Evolutionary conservation across 2,113 vertebrate genomes (phyloP).

Genomic region (Muntiacus reevesi): DNA sequence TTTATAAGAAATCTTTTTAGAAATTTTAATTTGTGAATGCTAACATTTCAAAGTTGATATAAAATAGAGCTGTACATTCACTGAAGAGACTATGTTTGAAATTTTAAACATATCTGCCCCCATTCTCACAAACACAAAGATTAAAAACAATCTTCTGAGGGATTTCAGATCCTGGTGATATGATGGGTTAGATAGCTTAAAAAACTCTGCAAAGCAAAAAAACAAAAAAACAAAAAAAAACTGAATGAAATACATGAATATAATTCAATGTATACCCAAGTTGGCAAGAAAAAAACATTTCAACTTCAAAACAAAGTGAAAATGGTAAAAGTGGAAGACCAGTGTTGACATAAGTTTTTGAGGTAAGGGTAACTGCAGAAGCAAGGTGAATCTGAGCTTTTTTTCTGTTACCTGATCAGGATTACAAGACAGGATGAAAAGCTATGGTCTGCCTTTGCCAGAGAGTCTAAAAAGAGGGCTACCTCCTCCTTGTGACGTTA

Average conservation of each 20-base stretch:
- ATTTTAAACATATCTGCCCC: background rate
- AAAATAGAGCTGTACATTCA: background rate
- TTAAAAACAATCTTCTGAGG: background rate
- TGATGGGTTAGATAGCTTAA: background rate
- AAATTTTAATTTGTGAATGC: slow-evolving; percentile 13
- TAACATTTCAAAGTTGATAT: slow-evolving; percentile 31
- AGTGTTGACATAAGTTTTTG: background rate
- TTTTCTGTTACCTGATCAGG: background rate
- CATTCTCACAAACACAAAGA: background rate
- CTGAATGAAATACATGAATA: background rate
- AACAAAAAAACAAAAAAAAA: background rate
- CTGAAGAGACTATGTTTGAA: background rate
- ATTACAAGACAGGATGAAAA: background rate
- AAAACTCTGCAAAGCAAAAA: background rate
- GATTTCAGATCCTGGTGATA: background rate
- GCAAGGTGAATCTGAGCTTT: background rate
- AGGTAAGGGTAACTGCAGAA: background rate
- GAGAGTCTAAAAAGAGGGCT: background rate
- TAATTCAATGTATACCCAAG: background rate
- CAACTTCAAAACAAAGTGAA: background rate
- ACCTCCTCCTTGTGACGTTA: background rate
- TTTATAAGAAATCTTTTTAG: background rate
- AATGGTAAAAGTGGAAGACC: background rate
- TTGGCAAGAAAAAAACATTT: background rate
- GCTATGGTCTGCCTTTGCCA: background rate